Percentiles rank a stretch among this genome's conserved stretches.
phyloP scores from a whole-genome alignment of 2,888 invertebrate genomes.

The Cistogaster globosa region DNA sequence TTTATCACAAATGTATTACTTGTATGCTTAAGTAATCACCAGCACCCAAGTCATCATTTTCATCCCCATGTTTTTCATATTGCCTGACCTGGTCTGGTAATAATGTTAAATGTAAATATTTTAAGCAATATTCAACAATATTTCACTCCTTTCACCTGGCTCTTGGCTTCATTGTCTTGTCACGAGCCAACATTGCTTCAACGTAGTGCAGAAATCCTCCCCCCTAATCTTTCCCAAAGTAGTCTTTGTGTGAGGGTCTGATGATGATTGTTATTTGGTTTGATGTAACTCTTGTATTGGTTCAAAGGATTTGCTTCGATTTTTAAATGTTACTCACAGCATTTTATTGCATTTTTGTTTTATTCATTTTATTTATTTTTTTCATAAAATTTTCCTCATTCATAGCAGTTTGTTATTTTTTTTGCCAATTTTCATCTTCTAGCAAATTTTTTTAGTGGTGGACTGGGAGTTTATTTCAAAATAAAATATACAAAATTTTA shows the following conservation, averaged over 20 bases:
- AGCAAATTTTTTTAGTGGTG: conserved; percentile 31
- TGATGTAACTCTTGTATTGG: conserved; percentile 26
- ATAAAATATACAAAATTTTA: conserved; percentile 50
- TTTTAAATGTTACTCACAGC: conserved; percentile 19
- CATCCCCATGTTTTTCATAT: conserved; percentile 37
- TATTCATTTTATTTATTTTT: conserved; percentile 22
- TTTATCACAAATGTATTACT: conserved; percentile 39
- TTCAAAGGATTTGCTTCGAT: conserved; percentile 62
- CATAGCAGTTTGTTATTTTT: conserved; percentile 59
- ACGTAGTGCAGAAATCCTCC: not conserved
- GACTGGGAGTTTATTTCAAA: not conserved
- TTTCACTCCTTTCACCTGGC: conserved; percentile 10
- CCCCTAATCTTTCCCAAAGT: not conserved
- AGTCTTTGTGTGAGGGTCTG: conserved; percentile 3
- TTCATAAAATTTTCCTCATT: conserved; percentile 11
- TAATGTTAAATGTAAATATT: conserved; percentile 50
- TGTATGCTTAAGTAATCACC: conserved; percentile 46
- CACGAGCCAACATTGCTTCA: not conserved
- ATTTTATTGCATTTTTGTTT: not conserved
- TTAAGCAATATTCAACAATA: conserved; percentile 55
- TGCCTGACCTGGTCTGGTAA: conserved; percentile 21
- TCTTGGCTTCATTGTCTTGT: not conserved
- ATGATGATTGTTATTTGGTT: conserved; percentile 55
- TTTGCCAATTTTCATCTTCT: conserved; percentile 51
- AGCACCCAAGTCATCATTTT: conserved; percentile 21